Evolutionary conservation across 2,797 vertebrate species (phyloP).

Genomic region (Toxotes lorentzi): DNA sequence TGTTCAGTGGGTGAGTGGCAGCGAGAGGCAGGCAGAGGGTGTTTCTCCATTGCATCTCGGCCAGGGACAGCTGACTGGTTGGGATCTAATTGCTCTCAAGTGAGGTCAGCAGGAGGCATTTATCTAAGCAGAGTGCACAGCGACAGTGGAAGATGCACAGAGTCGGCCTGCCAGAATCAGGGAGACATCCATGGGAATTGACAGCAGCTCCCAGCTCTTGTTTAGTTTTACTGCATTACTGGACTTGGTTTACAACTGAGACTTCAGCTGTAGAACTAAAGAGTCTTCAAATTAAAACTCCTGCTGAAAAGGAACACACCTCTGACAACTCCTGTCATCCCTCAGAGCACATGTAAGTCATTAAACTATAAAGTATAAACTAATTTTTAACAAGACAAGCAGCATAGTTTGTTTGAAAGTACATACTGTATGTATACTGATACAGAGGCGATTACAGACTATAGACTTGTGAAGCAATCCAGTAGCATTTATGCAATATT

Average conservation of each 20-base stretch:
- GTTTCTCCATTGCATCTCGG: slow-evolving; percentile 73
- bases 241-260: slow-evolving; percentile 60
- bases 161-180: slow-evolving; percentile 85
- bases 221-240: slow-evolving; percentile 86
- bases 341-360: slow-evolving; percentile 91
- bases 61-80: slow-evolving; percentile 97
- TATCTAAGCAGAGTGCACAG: slow-evolving; percentile 91
- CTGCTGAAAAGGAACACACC: slow-evolving; percentile 85
- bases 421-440: slow-evolving; percentile 10
- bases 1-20: slow-evolving; percentile 89
- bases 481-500: slow-evolving; percentile 31
- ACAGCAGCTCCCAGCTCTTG: slow-evolving; percentile 88
- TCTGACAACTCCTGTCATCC: slow-evolving; percentile 86
- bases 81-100: slow-evolving; percentile 98
- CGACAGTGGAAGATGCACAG: slow-evolving; percentile 91
- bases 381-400: slow-evolving; percentile 26
- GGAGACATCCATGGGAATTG: slow-evolving; percentile 92
- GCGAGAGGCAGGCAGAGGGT: slow-evolving; percentile 77
- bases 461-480: slow-evolving; percentile 25
- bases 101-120: slow-evolving; percentile 99
- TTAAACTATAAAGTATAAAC: slow-evolving; percentile 29
- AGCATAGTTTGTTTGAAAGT: slow-evolving; percentile 45
- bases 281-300: slow-evolving; percentile 58
- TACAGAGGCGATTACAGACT: slow-evolving; percentile 18
- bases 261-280: slow-evolving; percentile 47